Conservation (phyloP, 2,888 invertebrate species). For the Tachina lurida region DNA sequence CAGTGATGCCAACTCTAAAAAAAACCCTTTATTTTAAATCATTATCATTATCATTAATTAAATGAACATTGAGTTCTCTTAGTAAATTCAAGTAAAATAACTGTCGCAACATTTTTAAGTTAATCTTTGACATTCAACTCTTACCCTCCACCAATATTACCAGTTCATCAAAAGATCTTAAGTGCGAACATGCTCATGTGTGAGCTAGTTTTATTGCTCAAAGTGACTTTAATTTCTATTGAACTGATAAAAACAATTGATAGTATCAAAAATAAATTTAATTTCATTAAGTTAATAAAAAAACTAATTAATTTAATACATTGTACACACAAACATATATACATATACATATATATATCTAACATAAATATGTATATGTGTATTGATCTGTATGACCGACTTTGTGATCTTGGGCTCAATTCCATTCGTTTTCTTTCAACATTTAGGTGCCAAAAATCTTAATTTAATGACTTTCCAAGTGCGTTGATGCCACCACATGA, state of each 20-base stretch:
- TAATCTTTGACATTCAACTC: background rate
- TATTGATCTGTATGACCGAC: conserved; percentile 1
- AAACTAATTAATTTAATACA: conserved; percentile 35
- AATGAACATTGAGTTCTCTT: too few species aligned
- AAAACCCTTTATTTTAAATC: too few species aligned
- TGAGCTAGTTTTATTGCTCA: conserved; percentile 20
- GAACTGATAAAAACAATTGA: conserved; percentile 65
- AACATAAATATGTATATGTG: too few species aligned
- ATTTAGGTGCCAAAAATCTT: conserved; percentile 51
- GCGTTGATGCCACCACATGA: conserved; percentile 58
- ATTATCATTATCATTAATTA: too few species aligned
- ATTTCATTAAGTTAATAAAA: conserved; percentile 53
- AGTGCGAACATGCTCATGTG: conserved; percentile 18
- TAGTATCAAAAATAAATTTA: conserved; percentile 63
- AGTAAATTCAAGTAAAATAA: too few species aligned
- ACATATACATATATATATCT: too few species aligned
- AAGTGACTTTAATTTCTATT: conserved; percentile 63
- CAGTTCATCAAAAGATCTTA: background rate
- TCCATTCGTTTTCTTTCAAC: background rate
- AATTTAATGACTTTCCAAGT: conserved; percentile 62
- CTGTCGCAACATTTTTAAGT: too few species aligned
- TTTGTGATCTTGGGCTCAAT: conserved; percentile 8
- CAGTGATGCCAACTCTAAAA: too few species aligned
- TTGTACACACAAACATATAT: background rate
- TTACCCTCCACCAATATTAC: conserved; percentile 39